Conservation (phyloP, 1,140 invertebrate genomes). For the Atta colombica region DNA sequence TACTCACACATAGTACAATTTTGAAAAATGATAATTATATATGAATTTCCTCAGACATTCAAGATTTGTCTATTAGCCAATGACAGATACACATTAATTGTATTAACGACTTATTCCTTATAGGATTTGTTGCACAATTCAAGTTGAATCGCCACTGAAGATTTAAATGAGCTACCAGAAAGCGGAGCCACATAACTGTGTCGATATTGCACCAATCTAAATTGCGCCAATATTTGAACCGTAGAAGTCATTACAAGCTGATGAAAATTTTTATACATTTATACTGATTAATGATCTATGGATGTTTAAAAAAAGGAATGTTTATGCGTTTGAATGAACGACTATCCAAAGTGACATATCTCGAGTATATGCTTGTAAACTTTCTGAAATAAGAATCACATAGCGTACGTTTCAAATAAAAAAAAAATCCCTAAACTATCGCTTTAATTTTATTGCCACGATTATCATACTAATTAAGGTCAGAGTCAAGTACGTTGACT, state of each 20-base stretch:
- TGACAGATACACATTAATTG: slow-evolving; percentile 61
- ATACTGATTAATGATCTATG: slow-evolving; percentile 61
- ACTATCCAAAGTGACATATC: slow-evolving; percentile 4
- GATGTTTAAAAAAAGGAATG: slow-evolving; percentile 11
- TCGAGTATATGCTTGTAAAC: background rate
- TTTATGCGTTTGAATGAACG: background rate
- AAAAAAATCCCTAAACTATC: background rate
- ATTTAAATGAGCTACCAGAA: slow-evolving; percentile 59
- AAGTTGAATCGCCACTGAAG: slow-evolving; percentile 47
- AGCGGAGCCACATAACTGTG: slow-evolving; percentile 4
- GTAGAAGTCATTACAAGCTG: slow-evolving; percentile 50
- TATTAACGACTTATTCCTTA: slow-evolving; percentile 48
- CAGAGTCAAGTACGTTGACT: slow-evolving; percentile 56
- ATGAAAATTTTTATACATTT: slow-evolving; percentile 54
- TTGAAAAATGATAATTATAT: background rate
- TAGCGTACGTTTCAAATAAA: background rate
- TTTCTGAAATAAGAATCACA: background rate
- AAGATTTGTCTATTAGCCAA: background rate
- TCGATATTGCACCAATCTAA: slow-evolving; percentile 26
- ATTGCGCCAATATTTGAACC: slow-evolving; percentile 37
- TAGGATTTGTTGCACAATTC: slow-evolving; percentile 56
- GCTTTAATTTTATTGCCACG: background rate
- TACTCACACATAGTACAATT: background rate
- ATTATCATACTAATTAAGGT: slow-evolving; percentile 63
- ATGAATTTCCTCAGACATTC: background rate